Evolutionary conservation across 1,140 invertebrate genomes (phyloP), one percentile per base, ranked within the genome.

Genomic region (Aphaenogaster floridana): DNA sequence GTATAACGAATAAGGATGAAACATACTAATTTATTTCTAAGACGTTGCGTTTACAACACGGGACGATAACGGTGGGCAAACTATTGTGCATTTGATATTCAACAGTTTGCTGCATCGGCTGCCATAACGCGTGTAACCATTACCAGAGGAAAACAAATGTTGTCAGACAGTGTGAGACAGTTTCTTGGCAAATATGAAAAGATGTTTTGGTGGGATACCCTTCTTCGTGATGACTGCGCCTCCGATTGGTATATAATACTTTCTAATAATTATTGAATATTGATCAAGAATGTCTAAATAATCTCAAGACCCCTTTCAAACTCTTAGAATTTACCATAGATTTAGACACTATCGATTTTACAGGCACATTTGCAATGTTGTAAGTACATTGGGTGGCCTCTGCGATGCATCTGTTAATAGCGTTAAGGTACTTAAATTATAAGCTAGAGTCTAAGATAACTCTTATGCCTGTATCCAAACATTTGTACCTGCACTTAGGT

Each of bases 1-100:
- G 59, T 81, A 66, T 91, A 90, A 89, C 64, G 50, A 79, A 81
- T 87, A 89, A 91, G 72, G 88, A 89, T 90, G 89, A 93, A 92
- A 15, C 88, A 90, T 89, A 90, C 87, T 90, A 92, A 92, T 93
- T 92, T 91, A 89, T 86, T 86, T 92, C 86, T 89, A 92, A 91
- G 87, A 86, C 92, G 90, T 89, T 89, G 87, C 86, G 91, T 91
- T 90, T 72, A 84, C 91, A 91, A 90, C 78, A 90, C 87, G 86
- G 85, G 72, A 89, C 84, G 88, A 88, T 90, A 92, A 92, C 91
- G 93, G 90, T 91, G 93, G 91, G 93, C 90, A 93, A 94, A 93
- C 92, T 93, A 94, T 94, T 94, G 94, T 94, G 93, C 92, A 93
- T 95, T 95, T 94, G 91, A 95, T 94, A 94, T 95, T 92, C 94